phyloP scores from a whole-genome alignment of 37 sponge, comb jelly and placozoan species.

The Eunapius fragilis region DNA sequence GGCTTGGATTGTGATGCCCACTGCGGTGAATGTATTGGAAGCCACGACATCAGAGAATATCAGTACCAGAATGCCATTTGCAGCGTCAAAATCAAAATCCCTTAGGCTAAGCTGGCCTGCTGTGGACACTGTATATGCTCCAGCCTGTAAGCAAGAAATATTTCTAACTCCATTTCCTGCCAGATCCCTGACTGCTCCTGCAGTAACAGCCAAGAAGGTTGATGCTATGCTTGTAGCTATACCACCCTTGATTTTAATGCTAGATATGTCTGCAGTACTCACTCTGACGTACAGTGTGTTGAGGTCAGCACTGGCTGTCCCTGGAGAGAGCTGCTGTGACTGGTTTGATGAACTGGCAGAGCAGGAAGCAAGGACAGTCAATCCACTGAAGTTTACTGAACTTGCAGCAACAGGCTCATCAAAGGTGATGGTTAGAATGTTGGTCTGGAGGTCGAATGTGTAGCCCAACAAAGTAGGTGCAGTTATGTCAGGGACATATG shows the following conservation, averaged over 20 bases:
- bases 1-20: constrained; percentile 72
- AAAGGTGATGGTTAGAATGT: constrained; percentile 59
- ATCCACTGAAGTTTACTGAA: constrained; percentile 6
- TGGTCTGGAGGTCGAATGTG: constrained; percentile 54
- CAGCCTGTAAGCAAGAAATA: constrained; percentile 48
- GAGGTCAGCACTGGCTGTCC: background rate
- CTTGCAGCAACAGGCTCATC: constrained; percentile 69
- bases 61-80: constrained; percentile 52
- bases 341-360: background rate
- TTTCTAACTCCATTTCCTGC: constrained; percentile 42
- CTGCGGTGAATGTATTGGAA: constrained; percentile 61
- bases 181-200: constrained; percentile 52
- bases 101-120: constrained; percentile 38
- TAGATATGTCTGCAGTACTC: constrained; percentile 34
- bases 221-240: constrained; percentile 50
- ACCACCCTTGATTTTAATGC: constrained; percentile 55
- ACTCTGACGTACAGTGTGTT: constrained; percentile 13
- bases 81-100: constrained; percentile 60
- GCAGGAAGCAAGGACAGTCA: background rate
- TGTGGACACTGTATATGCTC: constrained; percentile 25
- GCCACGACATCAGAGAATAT: constrained; percentile 78
- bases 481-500: constrained; percentile 46
- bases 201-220: constrained; percentile 36
- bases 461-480: constrained; percentile 61
- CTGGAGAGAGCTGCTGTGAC: background rate